Conservation (phyloP, 2,888 invertebrate genomes). For the Erebia palarica region DNA sequence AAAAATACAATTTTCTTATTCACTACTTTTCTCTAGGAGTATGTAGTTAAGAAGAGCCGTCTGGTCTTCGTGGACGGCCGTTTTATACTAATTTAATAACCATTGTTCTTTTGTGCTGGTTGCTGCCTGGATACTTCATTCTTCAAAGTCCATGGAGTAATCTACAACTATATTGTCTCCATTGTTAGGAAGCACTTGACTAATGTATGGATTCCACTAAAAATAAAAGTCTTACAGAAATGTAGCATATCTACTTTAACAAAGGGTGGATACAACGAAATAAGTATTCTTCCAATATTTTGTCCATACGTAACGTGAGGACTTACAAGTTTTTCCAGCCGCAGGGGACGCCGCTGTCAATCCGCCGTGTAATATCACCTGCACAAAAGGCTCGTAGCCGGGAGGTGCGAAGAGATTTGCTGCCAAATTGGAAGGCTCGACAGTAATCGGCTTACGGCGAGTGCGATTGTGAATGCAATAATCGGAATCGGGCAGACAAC, state of each 20-base stretch:
- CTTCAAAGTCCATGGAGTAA: too few species aligned
- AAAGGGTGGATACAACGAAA: neutral
- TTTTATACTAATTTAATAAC: too few species aligned
- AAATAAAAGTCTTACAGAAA: neutral
- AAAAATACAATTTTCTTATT: too few species aligned
- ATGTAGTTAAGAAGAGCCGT: too few species aligned
- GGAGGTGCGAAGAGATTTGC: constrained; percentile 66
- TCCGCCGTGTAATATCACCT: constrained; percentile 57
- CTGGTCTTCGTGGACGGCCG: too few species aligned
- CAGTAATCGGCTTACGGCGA: constrained; percentile 65
- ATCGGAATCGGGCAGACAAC: constrained; percentile 5
- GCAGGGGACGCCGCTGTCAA: constrained; percentile 41
- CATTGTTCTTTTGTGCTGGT: too few species aligned
- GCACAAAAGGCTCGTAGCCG: constrained; percentile 51
- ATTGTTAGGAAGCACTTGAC: too few species aligned
- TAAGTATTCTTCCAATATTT: constrained; percentile 2
- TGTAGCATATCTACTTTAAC: neutral
- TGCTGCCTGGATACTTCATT: too few species aligned
- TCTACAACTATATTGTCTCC: too few species aligned
- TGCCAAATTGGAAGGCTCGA: constrained; percentile 63
- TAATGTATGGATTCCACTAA: too few species aligned
- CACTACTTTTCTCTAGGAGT: too few species aligned
- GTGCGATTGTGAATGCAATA: constrained; percentile 12
- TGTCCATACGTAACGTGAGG: constrained; percentile 14
- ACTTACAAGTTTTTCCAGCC: constrained; percentile 30